Evolutionary conservation across 2,888 invertebrate genomes (phyloP).

Genomic region (Acleris laterana): DNA sequence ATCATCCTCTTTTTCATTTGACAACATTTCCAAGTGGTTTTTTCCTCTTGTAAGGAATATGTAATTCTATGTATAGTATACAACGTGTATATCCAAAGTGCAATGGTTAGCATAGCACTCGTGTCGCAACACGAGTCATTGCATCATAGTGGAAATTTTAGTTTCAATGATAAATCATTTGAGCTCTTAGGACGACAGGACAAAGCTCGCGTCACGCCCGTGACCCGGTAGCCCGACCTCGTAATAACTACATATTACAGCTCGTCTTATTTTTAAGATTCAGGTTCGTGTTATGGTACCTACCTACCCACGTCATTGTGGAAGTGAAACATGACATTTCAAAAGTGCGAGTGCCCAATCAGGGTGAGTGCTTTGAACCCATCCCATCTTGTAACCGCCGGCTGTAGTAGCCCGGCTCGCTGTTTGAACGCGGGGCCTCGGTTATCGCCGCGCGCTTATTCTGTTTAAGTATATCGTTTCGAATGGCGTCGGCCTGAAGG

Average conservation of each 20-base stretch:
- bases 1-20: no score
- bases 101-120: no score
- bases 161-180: no score
- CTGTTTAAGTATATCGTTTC: constrained; percentile 1
- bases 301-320: constrained; percentile 19
- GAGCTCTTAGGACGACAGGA: no score
- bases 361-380: constrained; percentile 32
- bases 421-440: constrained; percentile 30
- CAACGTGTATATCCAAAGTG: no score
- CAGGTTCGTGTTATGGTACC: constrained; percentile 5
- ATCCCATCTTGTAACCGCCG: constrained; percentile 33
- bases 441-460: constrained; percentile 13
- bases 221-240: background rate
- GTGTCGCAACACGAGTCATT: no score
- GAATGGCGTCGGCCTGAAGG: no score
- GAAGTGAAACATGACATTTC: constrained; percentile 33
- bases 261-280: constrained; percentile 6
- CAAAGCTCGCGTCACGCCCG: no score
- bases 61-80: no score
- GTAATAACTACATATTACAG: background rate
- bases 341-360: constrained; percentile 37
- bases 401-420: constrained; percentile 17
- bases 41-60: no score
- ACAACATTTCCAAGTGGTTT: no score
- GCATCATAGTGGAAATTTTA: no score